These are phyloP conservation scores for Andrena flavipes DNA, from an alignment of 2,888 invertebrate species.

Conservation along the genomic window DNA sequence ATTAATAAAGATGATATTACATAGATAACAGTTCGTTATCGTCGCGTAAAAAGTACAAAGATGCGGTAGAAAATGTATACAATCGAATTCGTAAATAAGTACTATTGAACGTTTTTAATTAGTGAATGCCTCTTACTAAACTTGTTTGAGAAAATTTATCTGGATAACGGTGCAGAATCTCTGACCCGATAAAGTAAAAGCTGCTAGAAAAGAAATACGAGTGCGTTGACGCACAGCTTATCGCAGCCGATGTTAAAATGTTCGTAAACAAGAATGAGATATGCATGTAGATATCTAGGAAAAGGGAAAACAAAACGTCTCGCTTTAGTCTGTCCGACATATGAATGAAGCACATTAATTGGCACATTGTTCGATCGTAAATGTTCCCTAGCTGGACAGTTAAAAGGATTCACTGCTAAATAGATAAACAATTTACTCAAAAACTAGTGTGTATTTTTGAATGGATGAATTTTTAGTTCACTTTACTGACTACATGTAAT, in stretches of 20 bases:
- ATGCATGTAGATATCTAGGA: conserved; percentile 23
- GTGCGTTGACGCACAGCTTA: conserved; percentile 23
- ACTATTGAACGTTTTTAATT: neutral
- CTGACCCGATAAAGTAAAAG: neutral
- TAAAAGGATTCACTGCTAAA: too few relatives aligned
- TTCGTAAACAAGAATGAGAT: conserved; percentile 47
- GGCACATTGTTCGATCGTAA: too few relatives aligned
- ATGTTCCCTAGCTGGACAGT: too few relatives aligned
- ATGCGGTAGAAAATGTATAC: neutral
- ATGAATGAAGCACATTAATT: neutral
- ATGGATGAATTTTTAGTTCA: too few relatives aligned
- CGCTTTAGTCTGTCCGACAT: neutral
- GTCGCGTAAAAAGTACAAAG: neutral
- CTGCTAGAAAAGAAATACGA: neutral
- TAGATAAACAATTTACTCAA: too few relatives aligned
- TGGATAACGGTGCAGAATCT: neutral
- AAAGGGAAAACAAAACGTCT: conserved; percentile 15
- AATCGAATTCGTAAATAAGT: neutral
- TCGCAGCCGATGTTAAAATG: conserved; percentile 38
- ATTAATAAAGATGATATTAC: neutral
- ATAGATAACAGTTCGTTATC: neutral
- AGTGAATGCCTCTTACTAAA: neutral
- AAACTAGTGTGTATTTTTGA: too few relatives aligned
- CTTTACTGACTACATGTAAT: too few relatives aligned
- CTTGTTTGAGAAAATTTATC: neutral